phyloP scores from a whole-genome alignment of 2,888 invertebrate genomes.

The Pollenia amentaria region DNA sequence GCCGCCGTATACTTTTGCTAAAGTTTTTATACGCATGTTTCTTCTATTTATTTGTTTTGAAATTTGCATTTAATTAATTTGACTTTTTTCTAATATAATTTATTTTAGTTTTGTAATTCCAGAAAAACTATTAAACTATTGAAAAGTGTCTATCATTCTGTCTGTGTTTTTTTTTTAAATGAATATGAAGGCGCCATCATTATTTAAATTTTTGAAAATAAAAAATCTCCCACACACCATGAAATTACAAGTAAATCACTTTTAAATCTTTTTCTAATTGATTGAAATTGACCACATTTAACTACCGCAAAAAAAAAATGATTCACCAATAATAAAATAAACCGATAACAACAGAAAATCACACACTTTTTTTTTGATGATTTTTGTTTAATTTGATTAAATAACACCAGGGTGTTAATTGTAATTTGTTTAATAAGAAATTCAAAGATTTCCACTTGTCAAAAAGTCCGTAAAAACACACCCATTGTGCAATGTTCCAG shows the following conservation, averaged over 20 bases:
- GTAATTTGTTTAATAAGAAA: neutral
- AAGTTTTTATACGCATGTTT: no score
- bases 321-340: conserved; percentile 25
- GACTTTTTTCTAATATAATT: no score
- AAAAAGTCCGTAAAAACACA: no score
- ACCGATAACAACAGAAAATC: conserved; percentile 7
- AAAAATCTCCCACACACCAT: conserved; percentile 7
- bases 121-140: no score
- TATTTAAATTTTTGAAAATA: conserved; percentile 17
- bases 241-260: conserved; percentile 59
- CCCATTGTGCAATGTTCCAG: no score
- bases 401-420: neutral
- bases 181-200: conserved; percentile 42
- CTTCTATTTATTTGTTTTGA: no score
- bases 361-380: neutral
- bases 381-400: conserved; percentile 31
- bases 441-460: no score
- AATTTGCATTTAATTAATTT: no score
- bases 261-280: conserved; percentile 71
- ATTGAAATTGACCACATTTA: conserved; percentile 68
- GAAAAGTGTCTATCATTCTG: no score
- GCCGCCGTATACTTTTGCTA: no score
- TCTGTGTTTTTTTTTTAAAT: no score
- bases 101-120: no score
- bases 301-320: conserved; percentile 52